Conservation (phyloP, 2,888 invertebrate genomes). For the Crematogaster levior region DNA sequence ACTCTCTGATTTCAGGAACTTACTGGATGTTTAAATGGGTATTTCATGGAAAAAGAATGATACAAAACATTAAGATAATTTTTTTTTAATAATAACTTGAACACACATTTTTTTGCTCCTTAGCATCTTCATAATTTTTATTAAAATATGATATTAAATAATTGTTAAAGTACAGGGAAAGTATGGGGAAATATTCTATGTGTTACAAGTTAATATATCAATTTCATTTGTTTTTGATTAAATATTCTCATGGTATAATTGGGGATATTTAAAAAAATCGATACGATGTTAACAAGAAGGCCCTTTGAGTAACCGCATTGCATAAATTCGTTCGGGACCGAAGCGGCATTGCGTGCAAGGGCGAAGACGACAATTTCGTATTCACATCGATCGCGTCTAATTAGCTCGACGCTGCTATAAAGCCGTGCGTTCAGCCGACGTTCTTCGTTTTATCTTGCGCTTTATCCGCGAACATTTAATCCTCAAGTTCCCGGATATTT, state of each 20-base stretch:
- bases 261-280: constrained; percentile 3
- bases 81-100: not conserved
- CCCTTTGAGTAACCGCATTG: constrained; percentile 22
- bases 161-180: not conserved
- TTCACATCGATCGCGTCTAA: constrained; percentile 40
- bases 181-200: not conserved
- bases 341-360: constrained; percentile 28
- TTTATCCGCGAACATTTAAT: constrained; percentile 7
- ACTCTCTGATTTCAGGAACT: constrained; percentile 19
- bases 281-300: constrained; percentile 23
- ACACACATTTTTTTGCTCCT: no score
- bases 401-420: constrained; percentile 33
- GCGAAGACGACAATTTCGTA: constrained; percentile 17
- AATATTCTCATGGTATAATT: not conserved
- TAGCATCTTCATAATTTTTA: not conserved
- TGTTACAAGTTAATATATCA: not conserved
- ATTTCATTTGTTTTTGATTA: not conserved
- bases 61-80: not conserved
- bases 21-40: not conserved
- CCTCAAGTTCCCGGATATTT: constrained; percentile 3
- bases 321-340: constrained; percentile 28
- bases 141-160: not conserved
- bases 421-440: constrained; percentile 32
- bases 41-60: not conserved
- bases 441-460: not conserved